A percentile compares a stretch with the other conserved stretches of the same genome.
These are phyloP conservation scores for Linepithema humile DNA, from an alignment of 1,140 invertebrate genomes.

Conservation along the genomic window DNA sequence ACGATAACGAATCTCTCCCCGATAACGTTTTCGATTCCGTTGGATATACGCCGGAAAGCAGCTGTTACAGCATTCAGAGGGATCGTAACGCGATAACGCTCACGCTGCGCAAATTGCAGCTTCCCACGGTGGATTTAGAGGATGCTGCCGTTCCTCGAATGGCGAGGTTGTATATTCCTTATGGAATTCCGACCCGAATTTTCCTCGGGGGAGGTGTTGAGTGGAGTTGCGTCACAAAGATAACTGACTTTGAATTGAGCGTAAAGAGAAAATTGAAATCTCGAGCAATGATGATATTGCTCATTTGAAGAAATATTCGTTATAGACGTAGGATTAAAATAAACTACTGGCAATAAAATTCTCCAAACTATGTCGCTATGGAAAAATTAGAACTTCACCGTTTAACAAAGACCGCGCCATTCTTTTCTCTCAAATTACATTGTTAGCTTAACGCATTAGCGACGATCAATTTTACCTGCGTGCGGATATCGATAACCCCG, in stretches of 20 bases:
- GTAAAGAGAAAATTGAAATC: background rate
- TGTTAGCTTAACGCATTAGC: background rate
- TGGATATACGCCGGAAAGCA: slow-evolving; percentile 53
- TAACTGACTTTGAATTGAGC: slow-evolving; percentile 12
- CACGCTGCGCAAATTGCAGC: slow-evolving; percentile 43
- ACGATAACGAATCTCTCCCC: slow-evolving; percentile 53
- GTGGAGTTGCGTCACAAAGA: background rate
- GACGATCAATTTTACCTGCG: background rate
- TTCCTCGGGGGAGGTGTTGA: slow-evolving; percentile 22
- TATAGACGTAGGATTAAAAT: background rate
- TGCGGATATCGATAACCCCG: background rate
- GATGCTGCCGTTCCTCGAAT: slow-evolving; percentile 10
- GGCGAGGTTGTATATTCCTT: slow-evolving; percentile 40
- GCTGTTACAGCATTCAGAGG: slow-evolving; percentile 54
- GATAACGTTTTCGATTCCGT: slow-evolving; percentile 52
- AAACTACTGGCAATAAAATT: background rate
- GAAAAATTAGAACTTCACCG: background rate
- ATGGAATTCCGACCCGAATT: slow-evolving; percentile 41
- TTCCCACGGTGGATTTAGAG: slow-evolving; percentile 49
- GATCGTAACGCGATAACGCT: slow-evolving; percentile 54
- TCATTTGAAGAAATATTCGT: background rate
- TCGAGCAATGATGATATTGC: background rate
- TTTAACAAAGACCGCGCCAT: background rate
- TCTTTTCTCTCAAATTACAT: background rate
- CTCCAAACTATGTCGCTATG: no score